These are phyloP conservation scores for Leptocoma aspasia DNA, from an alignment of 2,113 vertebrate species.

Conservation along the genomic window DNA sequence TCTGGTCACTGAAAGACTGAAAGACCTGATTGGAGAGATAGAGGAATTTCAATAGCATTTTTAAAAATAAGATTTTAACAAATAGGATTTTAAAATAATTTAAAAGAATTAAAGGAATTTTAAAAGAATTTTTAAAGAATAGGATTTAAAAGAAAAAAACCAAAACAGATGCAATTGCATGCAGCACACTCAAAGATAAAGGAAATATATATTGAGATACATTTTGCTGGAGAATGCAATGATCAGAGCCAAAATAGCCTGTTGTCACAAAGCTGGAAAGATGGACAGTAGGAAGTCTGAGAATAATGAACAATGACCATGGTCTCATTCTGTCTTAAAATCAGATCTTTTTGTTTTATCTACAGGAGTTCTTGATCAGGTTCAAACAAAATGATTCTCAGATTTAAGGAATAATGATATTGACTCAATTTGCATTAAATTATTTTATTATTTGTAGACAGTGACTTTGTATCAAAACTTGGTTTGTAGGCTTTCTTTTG, in stretches of 20 bases:
- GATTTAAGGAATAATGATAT: neutral
- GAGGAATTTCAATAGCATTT: neutral
- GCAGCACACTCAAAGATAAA: neutral
- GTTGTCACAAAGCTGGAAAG: neutral
- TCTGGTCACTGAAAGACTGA: neutral
- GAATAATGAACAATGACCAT: neutral
- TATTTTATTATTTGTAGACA: neutral
- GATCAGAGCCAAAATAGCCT: neutral
- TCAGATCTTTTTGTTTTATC: neutral
- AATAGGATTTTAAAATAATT: neutral
- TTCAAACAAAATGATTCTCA: neutral
- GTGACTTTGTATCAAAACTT: neutral
- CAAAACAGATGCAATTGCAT: neutral
- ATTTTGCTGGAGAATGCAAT: neutral
- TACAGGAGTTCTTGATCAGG: neutral
- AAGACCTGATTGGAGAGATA: neutral
- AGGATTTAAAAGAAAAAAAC: neutral
- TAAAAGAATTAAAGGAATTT: neutral
- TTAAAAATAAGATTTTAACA: neutral
- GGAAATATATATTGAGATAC: neutral
- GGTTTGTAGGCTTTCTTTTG: neutral
- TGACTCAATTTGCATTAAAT: neutral
- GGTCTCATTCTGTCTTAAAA: neutral
- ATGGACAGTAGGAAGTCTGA: neutral
- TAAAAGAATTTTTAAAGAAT: neutral